Conservation (phyloP, 2,113 vertebrate species). For the Stegastes partitus region DNA sequence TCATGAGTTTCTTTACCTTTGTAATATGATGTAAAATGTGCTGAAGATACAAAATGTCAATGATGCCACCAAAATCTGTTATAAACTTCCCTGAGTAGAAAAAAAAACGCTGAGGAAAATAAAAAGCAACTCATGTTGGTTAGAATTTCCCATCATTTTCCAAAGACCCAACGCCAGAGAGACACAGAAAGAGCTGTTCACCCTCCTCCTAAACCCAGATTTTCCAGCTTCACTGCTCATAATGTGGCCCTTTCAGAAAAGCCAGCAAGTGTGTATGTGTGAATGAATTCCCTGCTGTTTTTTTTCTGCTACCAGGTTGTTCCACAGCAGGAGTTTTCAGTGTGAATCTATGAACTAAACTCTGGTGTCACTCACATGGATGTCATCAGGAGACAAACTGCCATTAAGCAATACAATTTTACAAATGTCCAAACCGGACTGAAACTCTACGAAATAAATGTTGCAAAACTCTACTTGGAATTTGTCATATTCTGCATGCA, state of each 20-base stretch:
- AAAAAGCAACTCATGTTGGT: conserved; percentile 28
- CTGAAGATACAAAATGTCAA: not conserved
- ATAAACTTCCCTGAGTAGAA: not conserved
- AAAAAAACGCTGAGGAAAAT: conserved; percentile 11
- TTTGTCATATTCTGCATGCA: not conserved
- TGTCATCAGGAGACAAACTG: not conserved
- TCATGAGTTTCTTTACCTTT: too few species aligned
- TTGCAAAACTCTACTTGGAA: too few species aligned
- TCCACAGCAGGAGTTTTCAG: not conserved
- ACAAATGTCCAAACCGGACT: not conserved
- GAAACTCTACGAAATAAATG: not conserved
- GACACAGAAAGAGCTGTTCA: conserved; percentile 56
- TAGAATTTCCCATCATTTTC: conserved; percentile 49
- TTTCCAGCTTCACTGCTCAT: conserved; percentile 53
- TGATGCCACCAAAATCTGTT: not conserved
- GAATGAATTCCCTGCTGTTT: not conserved
- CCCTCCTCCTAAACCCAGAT: too few species aligned
- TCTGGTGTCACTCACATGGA: not conserved
- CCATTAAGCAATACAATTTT: too few species aligned
- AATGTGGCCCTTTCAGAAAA: conserved; percentile 58
- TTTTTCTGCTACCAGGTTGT: conserved; percentile 21
- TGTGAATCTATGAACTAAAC: not conserved
- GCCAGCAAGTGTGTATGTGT: not conserved
- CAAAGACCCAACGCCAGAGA: conserved; percentile 33
- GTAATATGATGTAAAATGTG: not conserved